Conservation (phyloP, 1,140 invertebrate genomes). For the Drosophila neocordata region DNA sequence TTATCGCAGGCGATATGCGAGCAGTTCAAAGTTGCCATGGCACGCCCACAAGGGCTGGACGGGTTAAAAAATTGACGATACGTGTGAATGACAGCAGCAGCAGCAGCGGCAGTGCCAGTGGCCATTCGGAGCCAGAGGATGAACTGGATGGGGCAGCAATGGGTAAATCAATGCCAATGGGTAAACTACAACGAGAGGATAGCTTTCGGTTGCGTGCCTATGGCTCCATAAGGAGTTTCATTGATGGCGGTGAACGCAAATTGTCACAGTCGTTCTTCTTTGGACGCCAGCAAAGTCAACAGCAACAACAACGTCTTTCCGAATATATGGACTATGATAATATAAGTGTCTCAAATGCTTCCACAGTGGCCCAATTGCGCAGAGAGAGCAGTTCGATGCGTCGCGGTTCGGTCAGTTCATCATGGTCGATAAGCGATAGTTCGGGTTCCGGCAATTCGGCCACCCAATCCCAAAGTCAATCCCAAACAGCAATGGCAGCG, state of each 20-base stretch:
- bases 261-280: conserved; percentile 80
- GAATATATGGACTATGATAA: conserved; percentile 70
- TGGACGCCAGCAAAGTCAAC: conserved; percentile 56
- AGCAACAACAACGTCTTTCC: conserved; percentile 22
- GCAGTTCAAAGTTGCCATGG: conserved; percentile 69
- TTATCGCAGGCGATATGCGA: conserved; percentile 46
- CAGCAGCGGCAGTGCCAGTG: conserved; percentile 66
- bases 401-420: conserved; percentile 76
- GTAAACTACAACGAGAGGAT: conserved; percentile 66
- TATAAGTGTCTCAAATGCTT: conserved; percentile 64
- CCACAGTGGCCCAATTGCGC: conserved; percentile 56
- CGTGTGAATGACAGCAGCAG: conserved; percentile 84
- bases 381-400: conserved; percentile 73
- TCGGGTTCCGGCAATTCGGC: conserved; percentile 75
- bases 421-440: conserved; percentile 80
- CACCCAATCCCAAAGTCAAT: conserved; percentile 38
- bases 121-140: conserved; percentile 70
- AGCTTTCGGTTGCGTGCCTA: conserved; percentile 76
- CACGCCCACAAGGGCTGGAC: conserved; percentile 64
- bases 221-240: conserved; percentile 79
- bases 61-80: conserved; percentile 80
- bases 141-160: conserved; percentile 41
- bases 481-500: conserved; percentile 18
- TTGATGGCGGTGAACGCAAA: conserved; percentile 77
- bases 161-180: background rate